Evolutionary conservation across 2,797 vertebrate genomes (phyloP).

Genomic region (Echiichthys vipera): DNA sequence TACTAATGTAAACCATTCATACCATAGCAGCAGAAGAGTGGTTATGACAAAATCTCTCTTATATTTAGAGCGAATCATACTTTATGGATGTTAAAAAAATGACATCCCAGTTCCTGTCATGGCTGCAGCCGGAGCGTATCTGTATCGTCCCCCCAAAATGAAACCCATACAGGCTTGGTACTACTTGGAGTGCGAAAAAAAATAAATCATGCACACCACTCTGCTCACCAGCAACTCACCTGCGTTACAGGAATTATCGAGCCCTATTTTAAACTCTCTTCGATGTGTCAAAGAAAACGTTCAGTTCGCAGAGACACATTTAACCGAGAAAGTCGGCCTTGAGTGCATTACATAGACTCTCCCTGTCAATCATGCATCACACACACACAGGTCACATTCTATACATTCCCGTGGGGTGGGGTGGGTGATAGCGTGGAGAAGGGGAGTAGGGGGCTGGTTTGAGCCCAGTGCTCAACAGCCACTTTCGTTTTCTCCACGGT

Average conservation of each 20-base stretch:
- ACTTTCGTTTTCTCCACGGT: conserved; percentile 68
- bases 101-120: conserved; percentile 20
- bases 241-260: conserved; percentile 33
- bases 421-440: conserved; percentile 16
- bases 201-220: conserved; percentile 24
- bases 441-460: conserved; percentile 25
- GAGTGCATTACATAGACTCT: conserved; percentile 55
- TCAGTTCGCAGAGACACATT: conserved; percentile 48
- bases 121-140: conserved; percentile 36
- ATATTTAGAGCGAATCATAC: conserved; percentile 41
- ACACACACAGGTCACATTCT: conserved; percentile 60
- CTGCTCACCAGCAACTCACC: conserved; percentile 32
- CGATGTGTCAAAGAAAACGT: conserved; percentile 34
- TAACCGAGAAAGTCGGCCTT: conserved; percentile 34
- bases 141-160: background rate
- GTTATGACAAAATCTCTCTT: conserved; percentile 44
- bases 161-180: conserved; percentile 27
- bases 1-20: conserved; percentile 58
- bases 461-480: conserved; percentile 69
- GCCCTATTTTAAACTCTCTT: conserved; percentile 39
- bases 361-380: conserved; percentile 66
- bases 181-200: conserved; percentile 6
- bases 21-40: conserved; percentile 30
- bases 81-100: conserved; percentile 40
- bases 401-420: conserved; percentile 60